Evolutionary conservation across 1,140 invertebrate genomes (phyloP), one percentile per base, ranked within the genome.

Genomic region (Drosophila fuyamai): DNA sequence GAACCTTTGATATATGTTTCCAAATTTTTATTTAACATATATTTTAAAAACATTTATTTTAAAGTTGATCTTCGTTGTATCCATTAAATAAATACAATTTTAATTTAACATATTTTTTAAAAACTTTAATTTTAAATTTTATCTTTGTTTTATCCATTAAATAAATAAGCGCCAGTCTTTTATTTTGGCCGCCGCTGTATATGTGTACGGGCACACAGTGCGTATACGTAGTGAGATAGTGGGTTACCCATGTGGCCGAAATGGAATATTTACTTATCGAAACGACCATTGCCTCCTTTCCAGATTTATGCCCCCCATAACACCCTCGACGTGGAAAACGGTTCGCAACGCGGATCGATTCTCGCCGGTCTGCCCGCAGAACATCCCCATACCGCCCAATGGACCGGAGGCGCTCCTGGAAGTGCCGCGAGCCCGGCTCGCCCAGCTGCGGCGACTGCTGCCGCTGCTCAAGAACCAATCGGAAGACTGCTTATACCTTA

Each of bases 401-500:
- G 94, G 95, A 66, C 95, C 96, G 23, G 96, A 97, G 79, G 95
- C 96, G 1, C 93, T 96, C 27, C 93, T 96, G 73, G 93, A 95
- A 76, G 95, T 97, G 81, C 97, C 98, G 8, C 94, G 96, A 36
- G 96, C 95, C 12, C 94, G 97, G 16, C 94, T 98, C 36, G 94
- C 95, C 29, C 96, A 97, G 90, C 94, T 99, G 32, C 95, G 97
- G 79, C 95, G 96, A 72, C 93, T 99, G 73, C 93, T 96, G 57
- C 96, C 97, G 8, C 94, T 97, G 71, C 94, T 99, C 38, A 95
- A 94, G 76, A 97, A 98, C 91, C 97, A 98, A 94, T 97, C 96
- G 93, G 98, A 99, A 94, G 98, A 99, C 94, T 99, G 98, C 93
- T 96, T 99, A 81, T 99, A 98, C 93, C 95, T 99, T 80, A 99